Evolutionary conservation across 2,888 invertebrate species (phyloP), one percentile per base, ranked within the genome.

Genomic region (Exocentrus adspersus): DNA sequence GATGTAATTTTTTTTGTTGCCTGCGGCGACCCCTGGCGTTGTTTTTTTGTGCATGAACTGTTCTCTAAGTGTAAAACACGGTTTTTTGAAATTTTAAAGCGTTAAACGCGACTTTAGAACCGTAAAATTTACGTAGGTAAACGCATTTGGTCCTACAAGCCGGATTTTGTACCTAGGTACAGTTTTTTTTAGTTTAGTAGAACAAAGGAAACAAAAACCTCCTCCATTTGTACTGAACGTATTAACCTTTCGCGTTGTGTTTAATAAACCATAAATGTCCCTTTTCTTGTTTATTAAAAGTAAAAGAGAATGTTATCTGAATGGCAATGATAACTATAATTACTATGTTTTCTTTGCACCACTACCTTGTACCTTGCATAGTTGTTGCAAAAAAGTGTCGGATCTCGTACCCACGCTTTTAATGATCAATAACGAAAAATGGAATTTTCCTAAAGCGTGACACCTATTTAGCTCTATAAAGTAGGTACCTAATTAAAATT

Each of bases 1-100:
- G 30, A 9, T 56, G 54, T 56, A n/a, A n/a, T n/a, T n/a, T n/a
- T n/a, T n/a, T 56, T 43, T 24, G 20, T 57, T 57, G 45, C n/a
- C 32, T 57, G 57, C 46, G 30, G n/a, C 30, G 20, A n/a, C n/a
- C n/a, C n/a, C 37, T 57, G 42, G 57, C 42, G 19, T 45, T 46
- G 45, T 57, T 28, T 42, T 54, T n/a, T 12, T 20, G 32, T 42
- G 24, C 16, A 43, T 37, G 14, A 28, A 43, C 24, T 54, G 54
- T 10, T 21, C 12, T 14, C 10, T 51, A n/a, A 28, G 28, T 12
- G 30, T 37, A 2, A 2, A 2, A 37, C 37, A 37, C 24, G 10
- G 46, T 14, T 48, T 48, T 48, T 48, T 21, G 24, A 21, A 48
- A n/a, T n/a, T n/a, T n/a, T n/a, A n/a, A n/a, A n/a, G n/a, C n/a